phyloP scores from a whole-genome alignment of 2,888 invertebrate genomes.

The Eucera pruinosa region DNA sequence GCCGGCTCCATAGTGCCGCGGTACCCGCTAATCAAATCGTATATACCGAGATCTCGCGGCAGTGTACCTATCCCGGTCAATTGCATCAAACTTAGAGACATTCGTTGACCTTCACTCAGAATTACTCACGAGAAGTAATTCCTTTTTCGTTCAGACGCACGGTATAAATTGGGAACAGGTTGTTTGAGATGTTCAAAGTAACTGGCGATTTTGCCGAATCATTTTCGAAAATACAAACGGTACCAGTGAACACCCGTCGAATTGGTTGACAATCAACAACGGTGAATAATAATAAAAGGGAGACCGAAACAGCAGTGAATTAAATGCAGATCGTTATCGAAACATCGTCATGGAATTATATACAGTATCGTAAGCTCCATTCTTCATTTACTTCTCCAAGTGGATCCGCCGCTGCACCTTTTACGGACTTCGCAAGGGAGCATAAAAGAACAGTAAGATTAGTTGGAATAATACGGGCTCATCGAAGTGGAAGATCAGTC shows the following conservation, averaged over 20 bases:
- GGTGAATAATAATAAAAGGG: neutral
- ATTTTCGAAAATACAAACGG: neutral
- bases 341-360: slow-evolving; percentile 1
- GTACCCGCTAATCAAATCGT: slow-evolving; percentile 75
- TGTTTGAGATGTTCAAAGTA: neutral
- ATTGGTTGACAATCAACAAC: neutral
- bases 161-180: neutral
- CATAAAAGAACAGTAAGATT: slow-evolving; percentile 35
- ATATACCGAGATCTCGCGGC: slow-evolving; percentile 57
- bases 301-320: neutral
- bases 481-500: slow-evolving; percentile 27
- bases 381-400: neutral
- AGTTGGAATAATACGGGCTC: slow-evolving; percentile 16
- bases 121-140: neutral
- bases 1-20: slow-evolving; percentile 68
- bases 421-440: slow-evolving; percentile 5
- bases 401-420: slow-evolving; percentile 13
- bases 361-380: slow-evolving; percentile 6
- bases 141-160: neutral
- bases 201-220: neutral
- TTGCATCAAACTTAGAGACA: neutral
- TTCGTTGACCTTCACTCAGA: neutral
- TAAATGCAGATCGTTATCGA: slow-evolving; percentile 15
- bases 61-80: slow-evolving; percentile 29
- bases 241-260: neutral